Base-by-base conservation (phyloP, 1,140 invertebrate genomes). In the Magallana gigas region DNA sequence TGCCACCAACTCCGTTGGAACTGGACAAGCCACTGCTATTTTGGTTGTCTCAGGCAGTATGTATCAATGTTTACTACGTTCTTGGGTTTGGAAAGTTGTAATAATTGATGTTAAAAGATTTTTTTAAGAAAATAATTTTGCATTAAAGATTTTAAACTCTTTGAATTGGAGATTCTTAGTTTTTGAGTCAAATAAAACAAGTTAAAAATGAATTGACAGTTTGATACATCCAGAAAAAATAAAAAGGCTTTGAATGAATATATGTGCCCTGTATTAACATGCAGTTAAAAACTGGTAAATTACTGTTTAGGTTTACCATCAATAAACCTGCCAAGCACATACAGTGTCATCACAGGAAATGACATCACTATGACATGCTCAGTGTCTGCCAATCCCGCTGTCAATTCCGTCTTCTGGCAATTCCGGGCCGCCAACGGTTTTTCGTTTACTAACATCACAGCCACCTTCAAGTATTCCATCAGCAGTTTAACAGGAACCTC, bases 1-100 rank as follows among this genome's bases (percentile, higher is more conserved):
- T 11, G 85, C 83, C 3, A 58, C 48, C 56, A 89, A 89, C 48
- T 29, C 16, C 29, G 57, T 89, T 12, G 85, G 85, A 8, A 86
- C 68, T 6, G 80, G 85, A 16, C 83, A 84, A 84, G 58, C 29
- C 14, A 84, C 57, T 0, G 8, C 29, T n/a, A 60, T 29, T 57
- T 56, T 84, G 59, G 16, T 8, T 62, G 57, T 84, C 83, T 23
- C 56, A 48, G 83, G 57, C 59, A 60, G 58, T 62, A 84, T 60
- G 83, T 29, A 23, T 23, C 23, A 23, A 23, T n/a, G 12, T 8
- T n/a, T 18, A 23, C 16, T 18, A 84, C 14, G 59, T 59, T 84
- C 11, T 83, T 57, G 14, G 12, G 18, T 59, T 48, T 48, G 2
- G 5, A 48, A 48, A 4, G 36, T 48, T 48, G 36, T n/a, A n/a